phyloP scores from a whole-genome alignment of 2,113 vertebrate genomes.

The Gymnogyps californianus region DNA sequence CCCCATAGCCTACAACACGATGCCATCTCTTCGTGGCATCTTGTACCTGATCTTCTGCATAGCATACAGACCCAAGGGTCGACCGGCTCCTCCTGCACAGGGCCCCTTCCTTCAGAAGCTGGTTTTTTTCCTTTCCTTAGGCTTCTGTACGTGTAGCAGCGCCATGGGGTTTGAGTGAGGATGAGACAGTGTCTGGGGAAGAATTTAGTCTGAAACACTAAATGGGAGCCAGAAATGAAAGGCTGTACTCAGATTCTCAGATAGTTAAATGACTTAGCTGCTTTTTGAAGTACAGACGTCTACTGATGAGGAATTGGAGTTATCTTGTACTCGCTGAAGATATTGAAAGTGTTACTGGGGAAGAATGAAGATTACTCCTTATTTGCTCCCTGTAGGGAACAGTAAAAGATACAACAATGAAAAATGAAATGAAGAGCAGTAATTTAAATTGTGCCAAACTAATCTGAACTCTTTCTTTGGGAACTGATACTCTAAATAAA shows the following conservation, averaged over 20 bases:
- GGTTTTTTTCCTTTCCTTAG: rapidly evolving
- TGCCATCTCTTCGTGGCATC: neutral
- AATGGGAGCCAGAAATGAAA: neutral
- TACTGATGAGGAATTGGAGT: neutral
- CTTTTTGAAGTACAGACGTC: neutral
- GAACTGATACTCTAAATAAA: neutral
- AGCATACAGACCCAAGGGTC: rapidly evolving
- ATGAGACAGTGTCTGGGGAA: neutral
- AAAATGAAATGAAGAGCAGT: neutral
- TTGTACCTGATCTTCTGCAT: neutral
- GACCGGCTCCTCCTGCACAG: rapidly evolving
- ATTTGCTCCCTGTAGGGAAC: neutral
- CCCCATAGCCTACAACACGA: rapidly evolving
- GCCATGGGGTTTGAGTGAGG: neutral
- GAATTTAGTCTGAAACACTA: neutral
- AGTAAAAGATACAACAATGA: neutral
- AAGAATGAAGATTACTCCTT: neutral
- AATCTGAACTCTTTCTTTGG: neutral
- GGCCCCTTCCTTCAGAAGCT: neutral
- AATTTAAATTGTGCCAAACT: neutral
- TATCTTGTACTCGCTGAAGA: neutral
- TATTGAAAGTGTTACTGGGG: neutral
- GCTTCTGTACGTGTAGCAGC: neutral
- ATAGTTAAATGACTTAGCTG: neutral
- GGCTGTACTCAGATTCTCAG: neutral